Evolutionary conservation across 2,888 invertebrate species (phyloP), one percentile per base, ranked within the genome.

Genomic region (Caenorhabditis afra): DNA sequence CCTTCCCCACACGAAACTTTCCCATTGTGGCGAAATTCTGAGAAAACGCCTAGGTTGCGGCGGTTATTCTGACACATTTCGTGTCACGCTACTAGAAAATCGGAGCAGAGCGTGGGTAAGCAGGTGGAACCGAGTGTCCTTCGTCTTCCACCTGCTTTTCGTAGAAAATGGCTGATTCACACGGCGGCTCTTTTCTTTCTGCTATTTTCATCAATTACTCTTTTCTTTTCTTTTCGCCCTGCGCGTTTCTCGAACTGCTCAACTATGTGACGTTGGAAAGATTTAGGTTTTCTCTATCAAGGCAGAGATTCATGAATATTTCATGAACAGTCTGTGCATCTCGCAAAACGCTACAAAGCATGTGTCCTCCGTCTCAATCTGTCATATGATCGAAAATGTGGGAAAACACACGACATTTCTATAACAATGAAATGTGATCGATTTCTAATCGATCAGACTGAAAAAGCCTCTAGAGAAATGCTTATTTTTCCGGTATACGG

Each of bases 141-240:
- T 1, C 49, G 37, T 23, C 18, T 58, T 67, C 37, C 67, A 67
- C 59, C 59, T 68, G 68, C 35, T 8, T 35, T 53, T 68, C 37
- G 14, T 18, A 18, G 12, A 29, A 68, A 52, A 18, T 29, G 7
- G 3, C 44, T 52, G 52, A 39, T 50, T 45, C 59, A 59, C 59
- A 59, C 68, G 29, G 41, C 44, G 14, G 49, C 14, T 65, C n/a
- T n/a, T n/a, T n/a, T n/a, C n/a, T 37, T 52, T 11, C 50, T 16
- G n/a, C 37, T 35, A 59, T 59, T 58, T 59, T 20, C 67, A 59
- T 57, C 35, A 50, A 37, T 50, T 41, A 41, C 16, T 41, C 12
- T 7, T 8, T n/a, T 23, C 3, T 18, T 53, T 52, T 52, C 20
- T 52, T 29, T 52, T n/a, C n/a, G 14, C 49, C 22, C 12, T 22